These are phyloP conservation scores for Ispidina picta DNA, from an alignment of 2,797 vertebrate genomes.

Conservation along the genomic window DNA sequence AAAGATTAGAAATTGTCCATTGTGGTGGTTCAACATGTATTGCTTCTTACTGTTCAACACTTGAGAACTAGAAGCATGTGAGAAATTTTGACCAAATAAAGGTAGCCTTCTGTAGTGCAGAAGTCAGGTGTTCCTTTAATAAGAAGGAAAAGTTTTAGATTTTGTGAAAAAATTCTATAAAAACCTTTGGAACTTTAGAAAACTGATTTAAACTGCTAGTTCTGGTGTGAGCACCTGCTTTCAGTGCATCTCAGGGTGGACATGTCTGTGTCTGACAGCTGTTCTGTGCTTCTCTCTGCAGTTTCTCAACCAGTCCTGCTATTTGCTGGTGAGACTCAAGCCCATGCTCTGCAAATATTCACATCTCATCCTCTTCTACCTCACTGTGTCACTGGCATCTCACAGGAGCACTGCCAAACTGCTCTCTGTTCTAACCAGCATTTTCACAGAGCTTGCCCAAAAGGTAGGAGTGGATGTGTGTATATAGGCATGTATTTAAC, in stretches of 20 bases:
- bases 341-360: conserved; percentile 89
- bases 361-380: conserved; percentile 88
- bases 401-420: conserved; percentile 92
- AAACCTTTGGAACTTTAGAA: not conserved
- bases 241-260: not conserved
- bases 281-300: conserved; percentile 49
- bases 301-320: conserved; percentile 86
- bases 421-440: conserved; percentile 87
- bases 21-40: fast-evolving
- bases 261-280: not conserved
- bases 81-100: not conserved
- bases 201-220: not conserved
- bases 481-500: not conserved
- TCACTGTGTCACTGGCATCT: conserved; percentile 85
- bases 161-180: not conserved
- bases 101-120: not conserved
- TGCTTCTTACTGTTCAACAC: not conserved
- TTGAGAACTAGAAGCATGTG: not conserved
- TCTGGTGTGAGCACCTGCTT: not conserved
- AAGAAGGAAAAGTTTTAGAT: not conserved
- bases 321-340: conserved; percentile 84
- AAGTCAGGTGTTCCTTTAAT: not conserved
- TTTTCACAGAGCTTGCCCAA: conserved; percentile 92
- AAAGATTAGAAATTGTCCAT: not conserved
- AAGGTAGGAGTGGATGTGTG: conserved; percentile 81